Percentiles rank a stretch among this genome's conserved stretches.
Conservation (phyloP, 2,113 vertebrate genomes). For the Dinomys branickii region DNA sequence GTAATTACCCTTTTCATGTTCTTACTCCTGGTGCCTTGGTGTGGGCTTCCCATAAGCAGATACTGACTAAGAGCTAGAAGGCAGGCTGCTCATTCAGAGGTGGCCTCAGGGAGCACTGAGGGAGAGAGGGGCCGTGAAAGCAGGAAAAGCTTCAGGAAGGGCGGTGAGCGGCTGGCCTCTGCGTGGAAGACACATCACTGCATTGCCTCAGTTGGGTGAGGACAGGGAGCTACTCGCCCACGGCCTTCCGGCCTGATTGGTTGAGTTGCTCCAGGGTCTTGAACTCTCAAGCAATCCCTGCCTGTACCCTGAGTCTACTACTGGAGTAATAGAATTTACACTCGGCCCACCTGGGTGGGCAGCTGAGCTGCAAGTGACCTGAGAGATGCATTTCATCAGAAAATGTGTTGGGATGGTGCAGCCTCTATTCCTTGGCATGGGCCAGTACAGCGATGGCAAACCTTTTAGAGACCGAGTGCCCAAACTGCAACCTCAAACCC, state of each 20-base stretch:
- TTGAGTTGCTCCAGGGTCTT: too few relatives aligned
- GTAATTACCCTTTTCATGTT: too few relatives aligned
- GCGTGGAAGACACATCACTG: too few relatives aligned
- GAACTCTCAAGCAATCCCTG: too few relatives aligned
- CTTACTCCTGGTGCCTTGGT: neutral
- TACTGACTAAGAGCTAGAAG: neutral
- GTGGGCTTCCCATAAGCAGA: neutral
- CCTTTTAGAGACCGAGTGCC: neutral
- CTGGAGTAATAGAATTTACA: neutral
- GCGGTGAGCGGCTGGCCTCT: neutral
- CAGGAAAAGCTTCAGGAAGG: too few relatives aligned
- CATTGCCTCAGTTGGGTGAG: too few relatives aligned
- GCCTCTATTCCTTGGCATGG: rapidly evolving
- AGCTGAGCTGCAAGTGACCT: neutral
- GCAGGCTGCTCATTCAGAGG: neutral
- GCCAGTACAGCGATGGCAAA: neutral
- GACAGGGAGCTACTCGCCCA: too few relatives aligned
- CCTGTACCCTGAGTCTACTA: neutral
- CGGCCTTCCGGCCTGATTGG: neutral
- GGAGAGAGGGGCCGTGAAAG: neutral
- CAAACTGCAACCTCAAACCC: too few relatives aligned
- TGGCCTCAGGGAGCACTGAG: neutral
- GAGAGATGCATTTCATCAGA: neutral
- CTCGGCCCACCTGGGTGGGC: neutral
- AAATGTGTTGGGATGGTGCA: neutral